These are phyloP conservation scores for Megaceryle maxima DNA, from an alignment of 2,113 vertebrate species.

Conservation along the genomic window DNA sequence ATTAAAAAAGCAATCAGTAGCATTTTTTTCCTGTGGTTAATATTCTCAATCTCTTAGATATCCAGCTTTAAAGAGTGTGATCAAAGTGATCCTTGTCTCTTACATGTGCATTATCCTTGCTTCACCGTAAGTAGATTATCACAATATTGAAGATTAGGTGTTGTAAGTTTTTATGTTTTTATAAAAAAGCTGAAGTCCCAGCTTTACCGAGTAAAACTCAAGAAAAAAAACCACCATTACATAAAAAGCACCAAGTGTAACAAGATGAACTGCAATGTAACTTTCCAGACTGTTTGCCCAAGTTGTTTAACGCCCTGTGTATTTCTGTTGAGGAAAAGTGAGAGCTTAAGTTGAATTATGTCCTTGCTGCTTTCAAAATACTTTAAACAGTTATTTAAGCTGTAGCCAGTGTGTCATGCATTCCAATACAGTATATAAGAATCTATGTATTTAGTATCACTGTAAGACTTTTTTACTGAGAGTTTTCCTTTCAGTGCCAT, in stretches of 20 bases:
- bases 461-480: not conserved
- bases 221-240: not conserved
- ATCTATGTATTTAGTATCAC: not conserved
- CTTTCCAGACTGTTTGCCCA: slow-evolving; percentile 51
- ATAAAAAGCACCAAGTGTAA: slow-evolving; percentile 1
- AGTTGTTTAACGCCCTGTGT: slow-evolving; percentile 6
- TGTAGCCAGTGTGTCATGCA: slow-evolving; percentile 30
- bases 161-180: not conserved
- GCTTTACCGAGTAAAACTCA: not conserved
- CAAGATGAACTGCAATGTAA: not conserved
- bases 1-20: not conserved
- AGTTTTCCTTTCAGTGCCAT: not conserved
- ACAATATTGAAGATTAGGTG: not conserved
- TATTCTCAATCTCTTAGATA: not conserved
- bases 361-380: slow-evolving; percentile 39
- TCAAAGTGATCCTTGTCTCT: not conserved
- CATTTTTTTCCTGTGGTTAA: not conserved
- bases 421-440: slow-evolving; percentile 25
- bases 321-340: slow-evolving; percentile 10
- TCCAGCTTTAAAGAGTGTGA: not conserved
- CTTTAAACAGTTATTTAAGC: not conserved
- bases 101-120: not conserved
- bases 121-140: not conserved
- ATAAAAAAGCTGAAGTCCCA: not conserved
- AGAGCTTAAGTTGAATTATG: slow-evolving; percentile 46